Evolutionary conservation across 2,888 invertebrate species (phyloP), one percentile per base, ranked within the genome.

Genomic region (Prosopocoilus inquinatus): DNA sequence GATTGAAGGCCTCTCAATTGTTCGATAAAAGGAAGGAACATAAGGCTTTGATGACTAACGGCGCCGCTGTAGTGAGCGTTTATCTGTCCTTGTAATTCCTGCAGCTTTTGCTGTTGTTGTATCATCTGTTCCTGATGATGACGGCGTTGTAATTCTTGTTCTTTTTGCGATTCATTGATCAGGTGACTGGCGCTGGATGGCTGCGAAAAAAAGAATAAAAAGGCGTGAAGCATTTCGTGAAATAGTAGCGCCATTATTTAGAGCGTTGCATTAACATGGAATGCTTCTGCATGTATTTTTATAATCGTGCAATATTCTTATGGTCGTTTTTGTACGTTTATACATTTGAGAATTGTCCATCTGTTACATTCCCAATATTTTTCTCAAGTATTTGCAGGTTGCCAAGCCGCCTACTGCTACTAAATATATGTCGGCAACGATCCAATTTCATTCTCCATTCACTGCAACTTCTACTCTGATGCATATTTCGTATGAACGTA

Each of bases 21-120:
- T 66, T 86, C 89, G 67, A 89, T 76, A 63, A 89, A 81, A n/a
- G 89, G 89, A 57, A 89, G 79, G 66, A 89, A 84, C 72, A 85
- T 83, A 55, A 89, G 80, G 2, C 85, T 80, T 67, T 82, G 88
- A 0, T 86, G 84, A 5, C 83, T 84, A 78, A 70, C 70, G 11
- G 67, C 64, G 7, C 67, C 69, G 36, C 75, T 72, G 68, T 81
- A 81, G 64, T 81, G 81, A 9, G 78, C 78, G 45, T 81, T 79
- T 67, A 85, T 81, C 70, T 84, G 84, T 53, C 80, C 81, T 74
- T 84, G 81, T 34, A 81, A 70, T 70, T 84, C 83, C 66, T 84
- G 83, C 44, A 84, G 78, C 71, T 82, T 83, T 64, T 83, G 82
- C 66, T 84, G 80, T 52, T 80, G 81, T 55, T 80, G 81, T 55